Evolutionary conservation across 2,888 invertebrate species (phyloP), one percentile per base, ranked within the genome.

Genomic region (Athripsodes cinereus): DNA sequence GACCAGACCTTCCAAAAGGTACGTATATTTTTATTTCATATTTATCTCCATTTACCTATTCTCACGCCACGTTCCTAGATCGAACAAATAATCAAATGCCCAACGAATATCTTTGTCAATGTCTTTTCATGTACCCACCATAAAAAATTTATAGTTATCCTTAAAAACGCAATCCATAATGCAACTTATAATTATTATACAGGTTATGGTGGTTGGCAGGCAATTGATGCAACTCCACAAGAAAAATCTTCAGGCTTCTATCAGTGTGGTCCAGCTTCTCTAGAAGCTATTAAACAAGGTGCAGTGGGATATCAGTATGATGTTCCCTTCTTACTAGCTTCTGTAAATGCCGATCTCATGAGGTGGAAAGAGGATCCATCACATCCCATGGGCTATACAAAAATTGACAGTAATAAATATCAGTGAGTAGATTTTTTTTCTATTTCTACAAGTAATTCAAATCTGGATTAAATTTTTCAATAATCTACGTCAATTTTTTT

Each of bases 181-280:
- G 5, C 3, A 40, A 16, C 13, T 13, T 40, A 13, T 40, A 3
- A 40, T 13, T 40, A 2, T 34, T 49, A 46, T 58, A 49, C 63
- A 81, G 87, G 89, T 11, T 91, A 88, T 68, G 90, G 90, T 1
- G 92, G 92, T n/a, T 93, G 92, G 92, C 92, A 93, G 74, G 91
- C 88, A 0, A 82, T 92, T 49, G 92, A 93, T 68, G 85, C 91
- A 0, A 92, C 92, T 0, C 92, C 92, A 0, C 92, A 92, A 70
- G 90, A 92, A 71, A 80, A 79, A 1, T 90, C 90, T 2, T 81
- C 83, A 35, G 84, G 84, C 1, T 68, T 84, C 60, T 90, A 80
- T 72, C 88, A 88, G 62, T 90, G 89, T 66, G 92, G 92, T 0
- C 92, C 92, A 8, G 85, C 89, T 0, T 86, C 92, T 0, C 69